These are phyloP conservation scores for Otocyon megalotis DNA, from an alignment of 2,113 vertebrate genomes.

Conservation along the genomic window DNA sequence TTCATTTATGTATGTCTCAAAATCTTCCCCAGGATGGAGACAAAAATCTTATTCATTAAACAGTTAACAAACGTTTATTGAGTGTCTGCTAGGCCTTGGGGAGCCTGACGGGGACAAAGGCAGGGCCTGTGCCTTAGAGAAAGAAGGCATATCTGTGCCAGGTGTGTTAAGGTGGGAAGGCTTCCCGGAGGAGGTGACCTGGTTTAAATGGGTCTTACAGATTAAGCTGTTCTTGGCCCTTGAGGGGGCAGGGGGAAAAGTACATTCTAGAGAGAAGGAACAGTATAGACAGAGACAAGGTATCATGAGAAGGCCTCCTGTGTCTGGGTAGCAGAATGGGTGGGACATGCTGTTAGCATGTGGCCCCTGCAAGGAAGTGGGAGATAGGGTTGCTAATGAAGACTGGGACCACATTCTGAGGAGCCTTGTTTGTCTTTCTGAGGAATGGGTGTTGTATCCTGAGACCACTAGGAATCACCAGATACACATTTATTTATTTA, in stretches of 20 bases:
- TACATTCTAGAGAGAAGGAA: neutral
- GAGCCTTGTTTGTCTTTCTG: neutral
- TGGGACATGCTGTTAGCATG: rapidly evolving
- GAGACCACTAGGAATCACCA: neutral
- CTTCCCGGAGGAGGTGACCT: neutral
- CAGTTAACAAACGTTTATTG: slow-evolving; percentile 45
- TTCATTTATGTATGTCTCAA: slow-evolving; percentile 4
- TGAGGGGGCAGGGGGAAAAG: neutral
- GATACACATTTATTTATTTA: neutral
- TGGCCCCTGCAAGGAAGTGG: no score
- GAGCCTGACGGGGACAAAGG: neutral
- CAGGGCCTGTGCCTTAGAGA: neutral
- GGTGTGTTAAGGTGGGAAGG: neutral
- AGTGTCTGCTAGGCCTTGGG: neutral
- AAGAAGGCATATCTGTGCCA: neutral
- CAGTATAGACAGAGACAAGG: neutral
- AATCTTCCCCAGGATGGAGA: neutral
- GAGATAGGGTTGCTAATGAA: neutral
- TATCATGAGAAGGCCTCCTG: rapidly evolving
- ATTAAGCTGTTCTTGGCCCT: neutral
- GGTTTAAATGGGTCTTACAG: neutral
- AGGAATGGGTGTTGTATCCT: neutral
- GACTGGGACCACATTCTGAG: neutral
- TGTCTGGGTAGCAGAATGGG: neutral
- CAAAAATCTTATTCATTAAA: slow-evolving; percentile 55